Conservation (phyloP, 2,113 vertebrate species). For the Vimba vimba region DNA sequence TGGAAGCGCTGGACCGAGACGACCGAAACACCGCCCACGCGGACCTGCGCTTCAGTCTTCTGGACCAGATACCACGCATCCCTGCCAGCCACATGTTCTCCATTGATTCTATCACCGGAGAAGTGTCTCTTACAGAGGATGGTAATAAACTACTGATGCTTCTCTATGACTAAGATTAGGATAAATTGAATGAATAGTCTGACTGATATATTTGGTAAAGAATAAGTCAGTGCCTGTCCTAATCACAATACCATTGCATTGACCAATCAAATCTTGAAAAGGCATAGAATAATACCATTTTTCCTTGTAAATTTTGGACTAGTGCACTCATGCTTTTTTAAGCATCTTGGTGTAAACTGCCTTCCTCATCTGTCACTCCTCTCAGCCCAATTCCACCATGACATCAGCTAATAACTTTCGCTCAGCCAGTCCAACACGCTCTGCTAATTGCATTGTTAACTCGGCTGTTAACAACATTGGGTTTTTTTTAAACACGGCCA, state of each 20-base stretch:
- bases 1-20: conserved; percentile 73
- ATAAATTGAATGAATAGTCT: background rate
- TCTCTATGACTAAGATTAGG: background rate
- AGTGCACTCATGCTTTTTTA: background rate
- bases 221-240: background rate
- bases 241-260: background rate
- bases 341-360: background rate
- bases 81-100: conserved; percentile 78
- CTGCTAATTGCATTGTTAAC: conserved; percentile 48
- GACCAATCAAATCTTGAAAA: conserved; percentile 6
- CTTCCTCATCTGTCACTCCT: background rate
- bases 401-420: conserved; percentile 40
- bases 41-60: conserved; percentile 78
- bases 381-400: background rate
- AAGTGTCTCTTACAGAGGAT: conserved; percentile 79
- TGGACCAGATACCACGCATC: conserved; percentile 77
- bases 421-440: conserved; percentile 18
- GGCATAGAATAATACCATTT: background rate
- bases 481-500: background rate
- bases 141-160: conserved; percentile 67
- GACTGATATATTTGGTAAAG: background rate
- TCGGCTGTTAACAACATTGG: conserved; percentile 16
- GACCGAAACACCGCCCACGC: conserved; percentile 78
- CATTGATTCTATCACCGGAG: conserved; percentile 71
- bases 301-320: background rate